Conservation (phyloP, 2,797 vertebrate species). For the Menidia menidia region DNA sequence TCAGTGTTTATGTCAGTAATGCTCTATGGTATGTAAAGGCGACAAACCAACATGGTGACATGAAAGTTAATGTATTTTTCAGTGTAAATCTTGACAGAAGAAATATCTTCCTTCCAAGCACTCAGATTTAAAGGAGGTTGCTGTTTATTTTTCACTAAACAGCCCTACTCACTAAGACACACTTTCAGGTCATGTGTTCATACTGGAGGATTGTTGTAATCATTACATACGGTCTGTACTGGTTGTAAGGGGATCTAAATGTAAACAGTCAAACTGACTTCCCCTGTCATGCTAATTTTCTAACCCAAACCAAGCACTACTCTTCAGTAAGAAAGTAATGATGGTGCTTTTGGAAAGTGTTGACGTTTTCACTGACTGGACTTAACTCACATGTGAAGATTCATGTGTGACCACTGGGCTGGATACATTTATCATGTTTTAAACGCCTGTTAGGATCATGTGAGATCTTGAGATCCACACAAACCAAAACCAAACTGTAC, state of each 20-base stretch:
- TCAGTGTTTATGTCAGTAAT: not conserved
- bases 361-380: too few species aligned
- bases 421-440: constrained; percentile 14
- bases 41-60: not conserved
- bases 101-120: not conserved
- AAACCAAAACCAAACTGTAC: not conserved
- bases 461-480: constrained; percentile 19
- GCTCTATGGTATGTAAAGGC: not conserved
- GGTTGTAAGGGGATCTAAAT: too few species aligned
- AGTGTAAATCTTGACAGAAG: not conserved
- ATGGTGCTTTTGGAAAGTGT: too few species aligned
- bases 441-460: constrained; percentile 31
- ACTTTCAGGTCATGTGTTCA: too few species aligned
- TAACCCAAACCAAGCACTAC: too few species aligned
- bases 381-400: not conserved
- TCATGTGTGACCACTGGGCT: constrained; percentile 11
- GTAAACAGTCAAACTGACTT: too few species aligned
- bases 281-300: too few species aligned
- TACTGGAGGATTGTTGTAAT: too few species aligned
- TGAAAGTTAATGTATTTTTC: not conserved
- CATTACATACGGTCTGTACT: too few species aligned
- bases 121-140: not conserved
- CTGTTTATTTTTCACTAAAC: too few species aligned
- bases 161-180: too few species aligned
- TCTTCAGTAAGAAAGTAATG: too few species aligned